phyloP scores from a whole-genome alignment of 2,888 invertebrate genomes.

The Bellardia bayeri region DNA sequence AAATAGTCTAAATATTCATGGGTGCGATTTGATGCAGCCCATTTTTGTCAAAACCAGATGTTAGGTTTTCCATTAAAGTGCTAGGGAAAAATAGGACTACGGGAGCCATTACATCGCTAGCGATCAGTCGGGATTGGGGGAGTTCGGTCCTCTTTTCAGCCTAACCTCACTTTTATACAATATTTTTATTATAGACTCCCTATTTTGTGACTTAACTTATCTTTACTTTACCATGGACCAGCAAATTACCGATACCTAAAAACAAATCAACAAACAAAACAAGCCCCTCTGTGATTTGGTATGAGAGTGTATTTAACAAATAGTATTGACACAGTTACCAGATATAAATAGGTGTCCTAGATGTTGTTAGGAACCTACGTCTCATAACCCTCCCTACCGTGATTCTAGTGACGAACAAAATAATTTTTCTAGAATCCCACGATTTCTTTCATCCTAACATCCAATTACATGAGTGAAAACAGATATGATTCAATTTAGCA shows the following conservation, averaged over 20 bases:
- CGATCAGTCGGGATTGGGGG: constrained; percentile 14
- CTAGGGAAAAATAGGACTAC: background rate
- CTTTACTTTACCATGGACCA: background rate
- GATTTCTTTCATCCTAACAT: background rate
- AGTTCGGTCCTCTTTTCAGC: background rate
- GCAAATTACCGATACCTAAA: background rate
- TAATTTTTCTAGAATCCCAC: background rate
- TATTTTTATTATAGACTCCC: constrained; percentile 11
- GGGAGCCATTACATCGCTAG: constrained; percentile 6
- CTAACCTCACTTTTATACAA: background rate
- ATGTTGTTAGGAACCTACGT: background rate
- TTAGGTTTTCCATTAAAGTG: background rate
- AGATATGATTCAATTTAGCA: background rate
- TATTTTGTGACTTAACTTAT: background rate
- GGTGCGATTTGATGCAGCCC: no score
- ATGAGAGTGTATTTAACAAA: constrained; percentile 3
- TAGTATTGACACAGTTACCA: background rate
- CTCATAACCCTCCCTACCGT: constrained; percentile 17
- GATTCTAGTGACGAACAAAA: constrained; percentile 11
- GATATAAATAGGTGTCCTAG: background rate
- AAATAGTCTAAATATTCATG: no score
- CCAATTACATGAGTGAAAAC: no score
- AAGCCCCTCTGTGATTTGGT: constrained; percentile 1
- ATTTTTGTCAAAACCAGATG: no score
- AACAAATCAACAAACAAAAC: background rate